These are phyloP conservation scores for Leiothrix lutea DNA, from an alignment of 2,113 vertebrate genomes.

Conservation along the genomic window DNA sequence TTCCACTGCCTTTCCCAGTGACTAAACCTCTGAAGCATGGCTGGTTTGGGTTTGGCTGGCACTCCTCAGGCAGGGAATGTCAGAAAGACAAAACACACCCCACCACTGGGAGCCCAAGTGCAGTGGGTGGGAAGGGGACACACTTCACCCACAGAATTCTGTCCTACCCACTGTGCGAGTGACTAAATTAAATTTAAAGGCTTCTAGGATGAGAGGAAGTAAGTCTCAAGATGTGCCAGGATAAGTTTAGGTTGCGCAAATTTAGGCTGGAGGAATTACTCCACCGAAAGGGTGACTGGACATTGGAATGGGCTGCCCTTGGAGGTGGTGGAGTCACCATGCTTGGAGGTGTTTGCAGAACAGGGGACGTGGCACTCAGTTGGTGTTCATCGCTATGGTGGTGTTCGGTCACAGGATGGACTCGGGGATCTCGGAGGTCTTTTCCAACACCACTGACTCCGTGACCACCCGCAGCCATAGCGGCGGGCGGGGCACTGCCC, in stretches of 20 bases:
- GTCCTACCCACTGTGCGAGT: fast-evolving
- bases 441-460: fast-evolving
- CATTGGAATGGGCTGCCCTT: too few species aligned
- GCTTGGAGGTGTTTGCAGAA: too few species aligned
- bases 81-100: fast-evolving
- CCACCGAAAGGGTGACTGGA: background rate
- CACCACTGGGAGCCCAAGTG: fast-evolving
- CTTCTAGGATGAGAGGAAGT: background rate
- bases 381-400: background rate
- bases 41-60: too few species aligned
- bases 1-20: background rate
- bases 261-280: background rate
- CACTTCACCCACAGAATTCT: background rate
- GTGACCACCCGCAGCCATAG: too few species aligned
- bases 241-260: background rate
- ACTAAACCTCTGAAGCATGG: background rate
- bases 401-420: fast-evolving
- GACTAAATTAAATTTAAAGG: background rate
- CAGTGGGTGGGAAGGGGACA: fast-evolving
- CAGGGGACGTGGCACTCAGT: background rate
- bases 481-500: too few species aligned
- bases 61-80: background rate
- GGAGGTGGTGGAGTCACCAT: background rate
- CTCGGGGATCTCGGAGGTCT: fast-evolving
- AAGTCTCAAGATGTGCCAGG: background rate